Evolutionary conservation across 2,113 vertebrate genomes (phyloP).

Genomic region (Thalassarche chlororhynchos): DNA sequence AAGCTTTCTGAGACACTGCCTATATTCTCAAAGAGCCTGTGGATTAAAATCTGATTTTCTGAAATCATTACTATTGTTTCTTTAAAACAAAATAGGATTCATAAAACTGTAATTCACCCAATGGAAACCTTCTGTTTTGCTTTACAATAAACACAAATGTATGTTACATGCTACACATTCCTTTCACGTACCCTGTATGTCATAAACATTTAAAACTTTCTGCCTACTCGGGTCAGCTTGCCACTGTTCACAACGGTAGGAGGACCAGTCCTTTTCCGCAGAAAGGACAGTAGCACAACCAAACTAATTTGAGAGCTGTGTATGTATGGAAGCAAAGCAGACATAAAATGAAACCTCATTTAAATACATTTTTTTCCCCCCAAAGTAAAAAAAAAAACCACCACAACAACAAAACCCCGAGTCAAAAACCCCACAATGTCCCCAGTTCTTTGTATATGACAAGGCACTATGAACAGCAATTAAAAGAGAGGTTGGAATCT

Average conservation of each 20-base stretch:
- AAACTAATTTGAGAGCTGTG: neutral
- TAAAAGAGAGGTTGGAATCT: neutral
- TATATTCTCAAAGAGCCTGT: neutral
- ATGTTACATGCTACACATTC: neutral
- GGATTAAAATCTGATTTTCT: neutral
- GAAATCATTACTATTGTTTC: neutral
- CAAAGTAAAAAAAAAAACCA: neutral
- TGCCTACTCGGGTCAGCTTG: neutral
- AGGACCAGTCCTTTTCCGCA: neutral
- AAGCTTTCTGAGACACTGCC: neutral
- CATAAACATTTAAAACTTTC: neutral
- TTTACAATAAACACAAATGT: neutral
- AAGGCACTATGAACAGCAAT: neutral
- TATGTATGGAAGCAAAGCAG: neutral
- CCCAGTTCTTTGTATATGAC: neutral
- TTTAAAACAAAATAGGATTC: neutral
- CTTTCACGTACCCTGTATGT: neutral
- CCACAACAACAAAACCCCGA: accelerated
- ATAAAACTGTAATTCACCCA: neutral
- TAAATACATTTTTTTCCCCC: neutral
- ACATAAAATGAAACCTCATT: neutral
- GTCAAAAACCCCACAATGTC: neutral
- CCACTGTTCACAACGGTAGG: neutral
- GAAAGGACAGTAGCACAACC: neutral
- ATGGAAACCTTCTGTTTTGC: neutral